Base-by-base conservation (phyloP, 2,888 invertebrate species). In the Habrosyne pyritoides region DNA sequence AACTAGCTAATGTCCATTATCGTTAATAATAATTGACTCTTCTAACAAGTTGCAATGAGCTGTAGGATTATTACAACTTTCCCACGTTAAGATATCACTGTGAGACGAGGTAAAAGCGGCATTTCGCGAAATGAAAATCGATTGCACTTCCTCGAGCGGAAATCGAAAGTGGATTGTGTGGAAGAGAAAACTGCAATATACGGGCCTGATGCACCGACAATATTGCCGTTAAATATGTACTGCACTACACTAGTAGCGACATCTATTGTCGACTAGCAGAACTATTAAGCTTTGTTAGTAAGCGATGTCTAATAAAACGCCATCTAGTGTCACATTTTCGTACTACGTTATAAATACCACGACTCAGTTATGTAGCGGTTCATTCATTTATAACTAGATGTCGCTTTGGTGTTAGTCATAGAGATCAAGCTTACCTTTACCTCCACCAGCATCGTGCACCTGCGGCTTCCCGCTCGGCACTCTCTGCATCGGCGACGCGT, bases 401-500 rank as follows among this genome's bases (percentile, higher is more conserved):
- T 63, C 83, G 60, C 67, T 71, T 47, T 18, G 8, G 5, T 42
- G 42, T 42, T 42, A 42, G 42, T 33, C n/a, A 2, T 48, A 26
- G 30, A 14, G 24, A 67, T 63, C 56, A 79, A 79, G 74, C 92
- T 74, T 75, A 93, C 93, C 93, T 93, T 93, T 93, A 84, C 91
- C 92, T 89, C 93, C 92, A 65, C 92, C 92, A 74, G 92, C 91
- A 73, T 92, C 92, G 61, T 91, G 90, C 77, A 91, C 92, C 73
- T 91, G 91, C 66, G 91, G 90, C 79, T 93, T 93, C 68, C 91
- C 91, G 69, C 90, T 89, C 75, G 91, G 91, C 85, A 93, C 90
- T 75, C 93, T 85, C 75, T 93, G 93, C 92, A 93, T 91, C 53
- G 93, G 91, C 59, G 92, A 91, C 42, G 88, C 85, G 60, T 83